Evolutionary conservation across 2,113 vertebrate species (phyloP), one percentile per base, ranked within the genome.

Genomic region (Reinhardtius hippoglossoides): DNA sequence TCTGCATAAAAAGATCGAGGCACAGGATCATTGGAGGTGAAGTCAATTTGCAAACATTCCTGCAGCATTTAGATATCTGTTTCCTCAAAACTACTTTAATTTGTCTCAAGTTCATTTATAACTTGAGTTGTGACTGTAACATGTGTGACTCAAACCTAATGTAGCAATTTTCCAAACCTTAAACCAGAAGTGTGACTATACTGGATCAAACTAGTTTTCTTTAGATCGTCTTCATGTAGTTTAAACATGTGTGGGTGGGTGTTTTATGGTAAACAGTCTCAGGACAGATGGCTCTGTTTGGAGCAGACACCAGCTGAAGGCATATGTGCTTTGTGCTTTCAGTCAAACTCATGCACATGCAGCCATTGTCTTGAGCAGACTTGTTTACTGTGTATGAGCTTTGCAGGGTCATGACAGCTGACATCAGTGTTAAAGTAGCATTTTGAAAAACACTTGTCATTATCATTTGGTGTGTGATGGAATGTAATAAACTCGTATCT

Each of bases 401-500:
- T 21, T 64, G 54, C 37, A 54, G 12, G 26, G 79, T 56, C 18
- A 60, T 26, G 37, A 44, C 13, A 1, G 23, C 37, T 42, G 40
- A 13, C 12, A 42, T 31, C 6, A 31, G 31, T 8, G 31, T 31
- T 31, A 42, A 42, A 42, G 40, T 10, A 42, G 40, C 40, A 42
- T 42, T 42, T 42, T 13, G 31, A 31, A 31, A 40, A 9, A 10
- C 37, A 13, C 40, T 6, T 59, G 74, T 71, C 55, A 58, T 66
- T 62, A 77, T 69, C 59, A 58, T 66, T 62, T 74, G 8, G 0
- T 73, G 44, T 27, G 31, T 31, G 81, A 65, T 64, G 67, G 35
- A 68, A 87, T 83, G 80, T 66, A 65, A 59, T n/a, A 20, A 26
- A 1, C 37, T 0, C n/a, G 27, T 76, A 56, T 86, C 75, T 76